Percentiles rank a stretch among this genome's conserved stretches.
Evolutionary conservation across 2,113 vertebrate species (phyloP).

Genomic region (Lonchura striata): DNA sequence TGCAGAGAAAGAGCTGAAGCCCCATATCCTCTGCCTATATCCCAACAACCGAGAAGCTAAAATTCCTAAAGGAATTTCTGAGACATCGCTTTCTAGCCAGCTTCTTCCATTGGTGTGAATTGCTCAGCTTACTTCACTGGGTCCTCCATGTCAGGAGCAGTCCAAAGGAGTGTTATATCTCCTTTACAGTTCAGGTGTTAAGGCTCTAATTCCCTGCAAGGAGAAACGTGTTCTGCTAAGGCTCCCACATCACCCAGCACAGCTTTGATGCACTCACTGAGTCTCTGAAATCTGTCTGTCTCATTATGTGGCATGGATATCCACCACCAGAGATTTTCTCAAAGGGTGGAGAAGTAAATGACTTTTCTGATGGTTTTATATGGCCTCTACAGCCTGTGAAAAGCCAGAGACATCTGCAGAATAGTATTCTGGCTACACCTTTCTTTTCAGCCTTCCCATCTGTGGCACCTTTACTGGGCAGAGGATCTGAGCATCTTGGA

Average conservation of each 20-base stretch:
- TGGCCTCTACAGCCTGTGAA: neutral
- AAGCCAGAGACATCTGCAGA: neutral
- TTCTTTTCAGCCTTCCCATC: neutral
- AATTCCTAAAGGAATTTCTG: neutral
- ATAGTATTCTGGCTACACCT: neutral
- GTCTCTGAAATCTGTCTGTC: neutral
- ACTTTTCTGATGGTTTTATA: neutral
- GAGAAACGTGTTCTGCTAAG: neutral
- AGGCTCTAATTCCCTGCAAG: rapidly evolving
- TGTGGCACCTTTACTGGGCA: neutral
- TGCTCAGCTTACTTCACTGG: neutral
- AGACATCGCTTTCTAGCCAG: neutral
- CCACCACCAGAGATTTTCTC: neutral
- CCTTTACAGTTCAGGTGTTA: neutral
- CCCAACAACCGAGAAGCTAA: neutral
- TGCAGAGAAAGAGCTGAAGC: neutral
- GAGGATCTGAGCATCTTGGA: neutral
- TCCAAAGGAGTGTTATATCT: neutral
- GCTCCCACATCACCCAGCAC: neutral
- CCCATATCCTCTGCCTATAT: neutral
- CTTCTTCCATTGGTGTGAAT: neutral
- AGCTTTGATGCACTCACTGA: rapidly evolving
- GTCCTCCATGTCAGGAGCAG: neutral
- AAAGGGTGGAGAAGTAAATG: neutral
- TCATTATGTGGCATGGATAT: rapidly evolving